Conservation (phyloP, 2,888 invertebrate genomes). For the Rosalia funebris region DNA sequence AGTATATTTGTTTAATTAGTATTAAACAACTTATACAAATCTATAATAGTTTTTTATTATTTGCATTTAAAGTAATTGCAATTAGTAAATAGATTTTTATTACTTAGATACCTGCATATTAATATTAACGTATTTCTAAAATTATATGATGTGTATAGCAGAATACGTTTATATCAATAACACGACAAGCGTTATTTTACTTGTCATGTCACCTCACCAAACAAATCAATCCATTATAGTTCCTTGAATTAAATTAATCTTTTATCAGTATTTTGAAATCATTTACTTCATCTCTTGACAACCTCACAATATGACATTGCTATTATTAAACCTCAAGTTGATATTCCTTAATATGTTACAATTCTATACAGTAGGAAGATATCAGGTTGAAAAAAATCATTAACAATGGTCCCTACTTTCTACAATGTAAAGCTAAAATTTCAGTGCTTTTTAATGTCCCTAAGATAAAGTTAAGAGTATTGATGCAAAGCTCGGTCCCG, state of each 20-base stretch:
- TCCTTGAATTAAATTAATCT: constrained; percentile 21
- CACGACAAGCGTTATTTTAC: constrained; percentile 19
- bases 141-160: too few species aligned
- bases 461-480: constrained; percentile 54
- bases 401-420: constrained; percentile 8
- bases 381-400: constrained; percentile 22
- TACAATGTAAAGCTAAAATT: constrained; percentile 36
- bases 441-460: constrained; percentile 39
- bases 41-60: too few species aligned
- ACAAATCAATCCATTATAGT: constrained; percentile 35
- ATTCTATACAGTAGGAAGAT: constrained; percentile 27
- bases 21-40: too few species aligned
- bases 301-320: constrained; percentile 23
- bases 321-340: constrained; percentile 24
- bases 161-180: too few species aligned
- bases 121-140: too few species aligned
- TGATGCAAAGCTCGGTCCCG: constrained; percentile 49
- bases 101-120: too few species aligned
- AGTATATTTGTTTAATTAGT: too few species aligned
- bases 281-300: constrained; percentile 37
- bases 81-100: too few species aligned
- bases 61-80: too few species aligned
- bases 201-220: constrained; percentile 30
- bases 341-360: constrained; percentile 32
- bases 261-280: constrained; percentile 37